Percentiles rank a stretch among this genome's conserved stretches.
phyloP scores from a whole-genome alignment of 2,797 vertebrate genomes.

The Vespertilio murinus region DNA sequence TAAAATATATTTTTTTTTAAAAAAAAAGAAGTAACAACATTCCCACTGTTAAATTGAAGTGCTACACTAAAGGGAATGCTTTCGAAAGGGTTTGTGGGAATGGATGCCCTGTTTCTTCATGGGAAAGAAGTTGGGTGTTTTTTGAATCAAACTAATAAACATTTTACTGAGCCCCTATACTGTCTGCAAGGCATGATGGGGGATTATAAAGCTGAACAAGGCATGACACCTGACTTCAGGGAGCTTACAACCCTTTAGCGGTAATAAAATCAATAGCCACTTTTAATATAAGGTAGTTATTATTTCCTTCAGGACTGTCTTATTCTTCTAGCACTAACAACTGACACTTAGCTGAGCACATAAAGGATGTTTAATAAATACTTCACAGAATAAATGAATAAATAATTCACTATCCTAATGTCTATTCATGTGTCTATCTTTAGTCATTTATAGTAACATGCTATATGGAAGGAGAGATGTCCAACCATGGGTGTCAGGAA shows the following conservation, averaged over 20 bases:
- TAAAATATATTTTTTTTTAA: neutral
- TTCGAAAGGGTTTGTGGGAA: slow-evolving; percentile 26
- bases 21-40: too few relatives aligned
- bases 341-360: slow-evolving; percentile 5
- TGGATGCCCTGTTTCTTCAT: neutral
- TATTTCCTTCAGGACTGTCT: neutral
- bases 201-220: slow-evolving; percentile 17
- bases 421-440: neutral
- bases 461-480: neutral
- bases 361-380: neutral
- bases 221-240: neutral
- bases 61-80: neutral
- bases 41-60: slow-evolving; percentile 54
- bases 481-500: neutral
- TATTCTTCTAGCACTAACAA: neutral
- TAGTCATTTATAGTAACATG: neutral
- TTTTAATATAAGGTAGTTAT: slow-evolving; percentile 14
- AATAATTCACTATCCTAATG: slow-evolving; percentile 10
- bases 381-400: neutral
- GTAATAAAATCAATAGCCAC: slow-evolving; percentile 9
- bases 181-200: neutral
- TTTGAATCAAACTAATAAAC: slow-evolving; percentile 40
- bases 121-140: slow-evolving; percentile 4
- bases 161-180: neutral
- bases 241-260: neutral